Conservation (phyloP, 2,113 vertebrate species). For the Mionectes macconnelli region DNA sequence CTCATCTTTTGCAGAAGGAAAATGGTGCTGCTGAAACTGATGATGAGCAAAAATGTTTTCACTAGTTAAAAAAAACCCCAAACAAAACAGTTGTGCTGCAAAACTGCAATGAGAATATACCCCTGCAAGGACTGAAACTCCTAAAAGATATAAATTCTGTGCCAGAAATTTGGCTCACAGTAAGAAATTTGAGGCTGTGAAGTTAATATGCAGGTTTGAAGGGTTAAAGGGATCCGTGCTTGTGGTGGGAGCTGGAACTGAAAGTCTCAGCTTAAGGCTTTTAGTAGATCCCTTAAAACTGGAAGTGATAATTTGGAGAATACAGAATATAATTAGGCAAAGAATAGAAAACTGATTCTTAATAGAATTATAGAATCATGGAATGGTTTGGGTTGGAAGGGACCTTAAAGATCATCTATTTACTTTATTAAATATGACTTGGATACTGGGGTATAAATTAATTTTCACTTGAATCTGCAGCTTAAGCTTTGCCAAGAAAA, state of each 20-base stretch:
- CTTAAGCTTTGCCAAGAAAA: not conserved
- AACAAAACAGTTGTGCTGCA: not conserved
- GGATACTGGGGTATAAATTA: not conserved
- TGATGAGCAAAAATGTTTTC: not conserved
- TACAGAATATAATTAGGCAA: not conserved
- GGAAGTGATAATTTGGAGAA: not conserved
- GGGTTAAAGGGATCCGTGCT: not conserved
- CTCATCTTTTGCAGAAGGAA: not conserved
- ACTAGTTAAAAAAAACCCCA: not conserved
- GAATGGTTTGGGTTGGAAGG: not conserved
- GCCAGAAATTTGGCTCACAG: not conserved
- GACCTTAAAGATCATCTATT: not conserved
- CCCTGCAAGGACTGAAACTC: not conserved
- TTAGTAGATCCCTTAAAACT: not conserved
- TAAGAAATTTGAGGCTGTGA: not conserved
- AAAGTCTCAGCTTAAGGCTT: not conserved
- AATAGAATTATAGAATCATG: not conserved
- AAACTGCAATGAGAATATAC: not conserved
- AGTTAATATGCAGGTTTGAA: not conserved
- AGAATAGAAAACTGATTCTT: not conserved
- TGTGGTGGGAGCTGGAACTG: not conserved
- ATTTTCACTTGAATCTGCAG: not conserved
- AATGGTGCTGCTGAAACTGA: not conserved
- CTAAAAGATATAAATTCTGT: not conserved
- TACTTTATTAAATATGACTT: fast-evolving